phyloP scores from a whole-genome alignment of 2,888 invertebrate species.

The Chymomyza amoena region DNA sequence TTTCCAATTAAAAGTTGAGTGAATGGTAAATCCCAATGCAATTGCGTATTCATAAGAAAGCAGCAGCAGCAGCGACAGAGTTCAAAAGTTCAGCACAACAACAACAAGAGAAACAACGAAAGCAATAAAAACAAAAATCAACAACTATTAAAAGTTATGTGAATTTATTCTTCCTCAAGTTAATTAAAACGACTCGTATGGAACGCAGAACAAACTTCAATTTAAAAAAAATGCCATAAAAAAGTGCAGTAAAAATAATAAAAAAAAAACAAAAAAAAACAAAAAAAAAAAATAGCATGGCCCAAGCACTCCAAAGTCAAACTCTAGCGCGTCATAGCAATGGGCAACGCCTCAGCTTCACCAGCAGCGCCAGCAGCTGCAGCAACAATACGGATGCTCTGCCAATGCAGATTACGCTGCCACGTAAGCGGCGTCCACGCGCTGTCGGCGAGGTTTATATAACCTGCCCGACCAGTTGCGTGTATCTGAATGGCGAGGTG shows the following conservation, averaged over 20 bases:
- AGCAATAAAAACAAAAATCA: slow-evolving; percentile 15
- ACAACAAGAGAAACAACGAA: slow-evolving; percentile 10
- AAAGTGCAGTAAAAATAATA: not conserved
- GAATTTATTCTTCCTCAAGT: not conserved
- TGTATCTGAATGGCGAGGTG: slow-evolving; percentile 73
- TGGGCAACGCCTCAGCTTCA: slow-evolving; percentile 48
- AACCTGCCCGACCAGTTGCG: slow-evolving; percentile 73
- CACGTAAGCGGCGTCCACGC: slow-evolving; percentile 77
- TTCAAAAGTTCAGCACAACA: slow-evolving; percentile 42
- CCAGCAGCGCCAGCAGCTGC: slow-evolving; percentile 37
- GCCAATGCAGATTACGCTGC: slow-evolving; percentile 67
- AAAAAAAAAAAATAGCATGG: slow-evolving; percentile 29
- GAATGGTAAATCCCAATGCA: slow-evolving; percentile 12
- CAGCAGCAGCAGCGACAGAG: slow-evolving; percentile 25
- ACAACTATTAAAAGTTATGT: not conserved
- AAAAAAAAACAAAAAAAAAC: slow-evolving; percentile 28
- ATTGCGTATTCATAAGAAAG: slow-evolving; percentile 21
- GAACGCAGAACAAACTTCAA: not conserved
- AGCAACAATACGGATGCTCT: slow-evolving; percentile 24
- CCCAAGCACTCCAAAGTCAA: slow-evolving; percentile 32
- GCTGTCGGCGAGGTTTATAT: slow-evolving; percentile 77
- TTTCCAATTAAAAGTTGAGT: slow-evolving; percentile 41
- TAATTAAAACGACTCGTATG: not conserved
- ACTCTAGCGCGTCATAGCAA: slow-evolving; percentile 10
- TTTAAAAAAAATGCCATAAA: not conserved